These are phyloP conservation scores for Kobus ellipsiprymnus DNA, from an alignment of 2,113 vertebrate species.

Conservation along the genomic window DNA sequence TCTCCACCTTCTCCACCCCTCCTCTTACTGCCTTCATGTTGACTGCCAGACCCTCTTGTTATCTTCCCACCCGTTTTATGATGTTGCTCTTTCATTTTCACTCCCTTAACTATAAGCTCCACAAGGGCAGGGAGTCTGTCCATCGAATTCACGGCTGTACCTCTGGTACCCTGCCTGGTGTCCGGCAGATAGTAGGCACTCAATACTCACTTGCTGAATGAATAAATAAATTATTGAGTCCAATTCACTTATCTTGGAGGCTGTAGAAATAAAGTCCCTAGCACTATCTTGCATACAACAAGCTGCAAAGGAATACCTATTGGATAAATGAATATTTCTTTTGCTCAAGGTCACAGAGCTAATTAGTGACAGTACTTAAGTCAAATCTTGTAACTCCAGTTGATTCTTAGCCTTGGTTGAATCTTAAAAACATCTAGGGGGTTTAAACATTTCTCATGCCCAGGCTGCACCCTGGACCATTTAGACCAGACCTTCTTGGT, in stretches of 20 bases:
- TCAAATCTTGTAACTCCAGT: not conserved
- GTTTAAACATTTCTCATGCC: not conserved
- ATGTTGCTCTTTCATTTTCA: not conserved
- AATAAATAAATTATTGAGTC: not conserved
- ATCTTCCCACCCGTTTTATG: not conserved
- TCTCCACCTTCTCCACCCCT: not conserved
- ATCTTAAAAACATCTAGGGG: not conserved
- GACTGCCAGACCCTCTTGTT: not conserved
- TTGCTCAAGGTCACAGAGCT: conserved; percentile 15
- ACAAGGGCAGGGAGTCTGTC: not conserved
- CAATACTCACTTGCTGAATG: not conserved
- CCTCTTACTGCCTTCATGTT: not conserved
- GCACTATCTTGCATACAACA: not conserved
- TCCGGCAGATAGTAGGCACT: not conserved
- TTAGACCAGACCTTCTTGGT: conserved; percentile 6
- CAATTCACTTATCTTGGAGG: not conserved
- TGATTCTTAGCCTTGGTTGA: conserved; percentile 17
- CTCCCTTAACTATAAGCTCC: not conserved
- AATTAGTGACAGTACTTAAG: conserved; percentile 29
- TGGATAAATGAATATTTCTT: conserved; percentile 30
- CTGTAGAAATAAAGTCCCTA: not conserved
- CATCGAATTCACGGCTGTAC: not conserved
- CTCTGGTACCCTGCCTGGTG: not conserved
- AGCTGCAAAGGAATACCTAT: not conserved
- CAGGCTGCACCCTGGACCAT: not conserved